Conservation (phyloP, 2,888 invertebrate species). For the Dioctria rufipes region DNA sequence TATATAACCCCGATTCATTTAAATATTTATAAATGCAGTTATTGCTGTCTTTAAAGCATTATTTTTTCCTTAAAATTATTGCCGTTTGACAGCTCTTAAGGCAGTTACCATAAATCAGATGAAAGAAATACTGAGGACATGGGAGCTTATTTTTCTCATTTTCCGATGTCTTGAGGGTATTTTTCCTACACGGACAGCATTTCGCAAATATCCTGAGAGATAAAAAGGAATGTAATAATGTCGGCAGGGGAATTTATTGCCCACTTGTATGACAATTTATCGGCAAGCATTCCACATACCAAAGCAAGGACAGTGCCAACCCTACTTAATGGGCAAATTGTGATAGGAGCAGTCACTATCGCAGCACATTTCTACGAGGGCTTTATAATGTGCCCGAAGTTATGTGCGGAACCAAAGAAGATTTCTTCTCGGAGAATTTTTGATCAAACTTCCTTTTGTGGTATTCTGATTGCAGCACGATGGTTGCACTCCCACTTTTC, state of each 20-base stretch:
- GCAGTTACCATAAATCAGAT: conserved; percentile 36
- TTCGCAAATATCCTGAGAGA: conserved; percentile 40
- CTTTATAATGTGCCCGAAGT: background rate
- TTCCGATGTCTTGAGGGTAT: conserved; percentile 12
- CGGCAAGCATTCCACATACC: conserved; percentile 35
- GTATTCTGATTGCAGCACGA: too few relatives aligned
- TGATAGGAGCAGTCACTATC: conserved; percentile 11
- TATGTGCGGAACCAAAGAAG: background rate
- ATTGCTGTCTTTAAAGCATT: too few relatives aligned
- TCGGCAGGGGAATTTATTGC: conserved; percentile 46
- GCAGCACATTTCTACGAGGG: background rate
- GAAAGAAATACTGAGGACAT: conserved; percentile 4
- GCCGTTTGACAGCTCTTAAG: background rate
- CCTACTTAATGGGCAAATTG: conserved; percentile 27
- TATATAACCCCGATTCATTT: too few relatives aligned
- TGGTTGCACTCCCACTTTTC: too few relatives aligned
- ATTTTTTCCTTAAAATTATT: too few relatives aligned
- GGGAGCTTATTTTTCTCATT: conserved; percentile 4
- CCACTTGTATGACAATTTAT: conserved; percentile 51
- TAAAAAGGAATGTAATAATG: conserved; percentile 49
- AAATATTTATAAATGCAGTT: too few relatives aligned
- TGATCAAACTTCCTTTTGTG: too few relatives aligned
- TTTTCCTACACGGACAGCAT: conserved; percentile 22
- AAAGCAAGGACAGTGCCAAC: conserved; percentile 25
- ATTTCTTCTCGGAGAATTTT: too few relatives aligned